Conservation (phyloP, 2,113 vertebrate species). For the Azemiops feae region DNA sequence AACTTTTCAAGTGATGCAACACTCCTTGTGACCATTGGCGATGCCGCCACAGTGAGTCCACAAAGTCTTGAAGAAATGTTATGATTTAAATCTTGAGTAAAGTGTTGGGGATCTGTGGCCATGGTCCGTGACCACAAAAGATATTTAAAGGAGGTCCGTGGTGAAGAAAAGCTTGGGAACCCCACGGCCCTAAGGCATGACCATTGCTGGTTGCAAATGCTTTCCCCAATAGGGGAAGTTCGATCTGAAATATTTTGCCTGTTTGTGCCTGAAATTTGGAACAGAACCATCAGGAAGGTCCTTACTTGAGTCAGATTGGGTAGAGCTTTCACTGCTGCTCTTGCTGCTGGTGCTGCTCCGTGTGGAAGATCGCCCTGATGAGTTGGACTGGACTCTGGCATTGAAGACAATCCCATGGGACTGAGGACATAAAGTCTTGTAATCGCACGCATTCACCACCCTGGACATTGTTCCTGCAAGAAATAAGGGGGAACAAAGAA, state of each 20-base stretch:
- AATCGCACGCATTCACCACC: constrained; percentile 1
- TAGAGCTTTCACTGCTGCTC: neutral
- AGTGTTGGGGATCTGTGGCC: too few relatives aligned
- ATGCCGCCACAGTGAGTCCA: neutral
- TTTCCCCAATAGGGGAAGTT: neutral
- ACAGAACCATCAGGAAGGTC: neutral
- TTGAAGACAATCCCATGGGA: constrained; percentile 35
- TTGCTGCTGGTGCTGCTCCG: constrained; percentile 2
- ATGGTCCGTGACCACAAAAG: too few relatives aligned
- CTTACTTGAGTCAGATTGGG: constrained; percentile 33
- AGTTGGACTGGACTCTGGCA: constrained; percentile 8
- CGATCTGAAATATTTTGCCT: neutral
- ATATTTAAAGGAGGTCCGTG: too few relatives aligned
- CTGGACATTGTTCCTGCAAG: neutral
- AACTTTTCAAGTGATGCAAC: neutral
- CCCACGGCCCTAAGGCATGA: neutral
- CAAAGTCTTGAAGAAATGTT: too few relatives aligned
- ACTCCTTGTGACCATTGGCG: neutral
- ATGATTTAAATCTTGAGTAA: too few relatives aligned
- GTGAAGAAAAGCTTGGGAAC: neutral
- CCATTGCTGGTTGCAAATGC: neutral
- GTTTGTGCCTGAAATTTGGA: neutral
- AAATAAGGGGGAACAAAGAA: constrained; percentile 5
- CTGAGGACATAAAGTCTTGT: neutral
- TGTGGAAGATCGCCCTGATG: neutral